Evolutionary conservation across 2,113 vertebrate genomes (phyloP), one percentile per base, ranked within the genome.

Genomic region (Sebastes fasciatus): DNA sequence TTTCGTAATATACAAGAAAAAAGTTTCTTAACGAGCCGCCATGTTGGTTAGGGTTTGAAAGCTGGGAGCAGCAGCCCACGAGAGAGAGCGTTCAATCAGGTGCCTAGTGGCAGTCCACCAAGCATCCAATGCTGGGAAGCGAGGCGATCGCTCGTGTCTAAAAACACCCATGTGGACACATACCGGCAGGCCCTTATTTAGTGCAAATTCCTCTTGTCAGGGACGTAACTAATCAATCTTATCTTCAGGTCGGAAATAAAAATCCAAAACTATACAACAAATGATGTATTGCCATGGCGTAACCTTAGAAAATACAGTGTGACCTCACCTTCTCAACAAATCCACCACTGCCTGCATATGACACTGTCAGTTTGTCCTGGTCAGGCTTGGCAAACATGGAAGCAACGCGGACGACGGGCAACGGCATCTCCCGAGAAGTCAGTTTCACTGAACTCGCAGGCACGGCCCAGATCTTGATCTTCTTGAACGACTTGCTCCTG

Each of bases 381-480:
- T 97, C 96, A 6, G 93, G 94, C 92, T 97, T 99, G 92, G 96
- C 98, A 93, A 99, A 99, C 87, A 99, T 98, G 42, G 98, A 99
- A 23, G 97, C 97, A 5, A 99, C 97, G 57, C 98, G 96, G 49
- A 99, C 97, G 42, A 99, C 98, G 7, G 98, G 97, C 88, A 99
- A 89, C 2, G 96, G 96, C 17, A 97, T 94, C 1, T 99, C 97
- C 40, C 98, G 96, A 54, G 95, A 89, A 10, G 96, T 94, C 70
- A 97, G 95, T 10, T 96, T 96, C 26, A 98, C 96, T 1, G 96
- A 96, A 89, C 96, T 98, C 49, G 95, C 86, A 0, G 98, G 97
- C 96, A 99, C 96, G 19, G 97, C 96, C 97, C 97, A 99, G 23
- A 99, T 89, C 74, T 99, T 99, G 83, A 99, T 99, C 95, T 99